These are phyloP conservation scores for Lineus longissimus DNA, from an alignment of 1,140 invertebrate genomes.

Conservation along the genomic window DNA sequence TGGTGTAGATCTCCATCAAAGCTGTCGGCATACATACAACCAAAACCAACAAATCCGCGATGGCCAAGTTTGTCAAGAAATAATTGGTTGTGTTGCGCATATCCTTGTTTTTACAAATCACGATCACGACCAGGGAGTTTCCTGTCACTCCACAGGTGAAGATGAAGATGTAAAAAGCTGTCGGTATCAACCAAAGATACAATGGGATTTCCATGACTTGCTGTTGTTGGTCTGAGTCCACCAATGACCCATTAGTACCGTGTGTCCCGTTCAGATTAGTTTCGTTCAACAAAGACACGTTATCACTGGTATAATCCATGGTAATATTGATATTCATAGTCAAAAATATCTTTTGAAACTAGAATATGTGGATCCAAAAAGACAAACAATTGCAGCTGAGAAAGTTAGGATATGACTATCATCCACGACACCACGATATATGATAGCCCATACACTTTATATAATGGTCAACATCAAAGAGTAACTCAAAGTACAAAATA, in stretches of 20 bases:
- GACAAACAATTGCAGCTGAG: no score
- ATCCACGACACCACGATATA: no score
- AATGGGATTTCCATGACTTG: background rate
- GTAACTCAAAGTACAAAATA: no score
- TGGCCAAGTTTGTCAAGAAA: background rate
- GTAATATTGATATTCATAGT: no score
- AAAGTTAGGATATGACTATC: no score
- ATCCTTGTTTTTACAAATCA: background rate
- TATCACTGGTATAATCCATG: no score
- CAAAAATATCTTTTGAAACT: no score
- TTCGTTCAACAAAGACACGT: background rate
- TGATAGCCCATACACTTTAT: no score
- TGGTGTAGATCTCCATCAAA: slow-evolving; percentile 3
- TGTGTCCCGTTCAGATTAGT: background rate
- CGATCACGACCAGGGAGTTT: background rate
- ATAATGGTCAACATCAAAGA: no score
- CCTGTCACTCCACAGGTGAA: background rate
- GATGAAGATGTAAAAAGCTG: background rate
- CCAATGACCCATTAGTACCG: background rate
- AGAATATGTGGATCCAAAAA: no score
- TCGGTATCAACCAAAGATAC: background rate
- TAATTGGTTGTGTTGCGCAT: background rate
- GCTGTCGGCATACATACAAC: background rate
- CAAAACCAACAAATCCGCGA: slow-evolving; percentile 2
- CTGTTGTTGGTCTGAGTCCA: background rate